Evolutionary conservation across 2,888 invertebrate species (phyloP).

Genomic region (Hemicrepidius hirtus): DNA sequence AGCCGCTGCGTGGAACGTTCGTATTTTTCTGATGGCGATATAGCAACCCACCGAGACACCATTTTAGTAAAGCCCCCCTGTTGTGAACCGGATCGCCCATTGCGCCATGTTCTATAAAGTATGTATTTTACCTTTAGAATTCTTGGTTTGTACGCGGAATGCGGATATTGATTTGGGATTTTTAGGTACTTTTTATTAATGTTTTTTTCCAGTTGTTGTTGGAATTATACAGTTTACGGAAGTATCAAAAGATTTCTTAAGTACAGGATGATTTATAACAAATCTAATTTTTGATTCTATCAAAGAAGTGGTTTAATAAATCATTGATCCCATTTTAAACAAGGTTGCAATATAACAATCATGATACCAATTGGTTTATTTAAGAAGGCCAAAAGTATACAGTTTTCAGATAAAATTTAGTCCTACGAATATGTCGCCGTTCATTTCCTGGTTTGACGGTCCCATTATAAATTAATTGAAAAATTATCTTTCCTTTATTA

Average conservation of each 20-base stretch:
- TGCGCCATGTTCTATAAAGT: constrained; percentile 47
- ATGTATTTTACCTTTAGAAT: constrained; percentile 39
- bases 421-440: constrained; percentile 17
- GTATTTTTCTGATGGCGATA: constrained; percentile 32
- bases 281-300: too few relatives aligned
- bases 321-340: too few relatives aligned
- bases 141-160: constrained; percentile 36
- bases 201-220: background rate
- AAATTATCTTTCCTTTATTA: constrained; percentile 33
- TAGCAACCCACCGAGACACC: constrained; percentile 52
- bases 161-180: constrained; percentile 41
- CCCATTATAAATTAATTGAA: constrained; percentile 33
- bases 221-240: background rate
- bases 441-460: constrained; percentile 24
- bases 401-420: background rate
- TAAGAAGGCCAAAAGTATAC: too few relatives aligned
- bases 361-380: too few relatives aligned
- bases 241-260: background rate
- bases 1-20: constrained; percentile 28
- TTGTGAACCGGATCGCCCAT: constrained; percentile 52
- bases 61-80: constrained; percentile 55
- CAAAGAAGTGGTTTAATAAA: too few relatives aligned
- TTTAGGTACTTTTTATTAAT: constrained; percentile 8
- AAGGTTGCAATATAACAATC: too few relatives aligned
- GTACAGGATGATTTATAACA: too few relatives aligned